A percentile compares a stretch with the other conserved stretches of the same genome.
Conservation (phyloP, 2,888 invertebrate species). For the Eueremaeus valkanovi region DNA sequence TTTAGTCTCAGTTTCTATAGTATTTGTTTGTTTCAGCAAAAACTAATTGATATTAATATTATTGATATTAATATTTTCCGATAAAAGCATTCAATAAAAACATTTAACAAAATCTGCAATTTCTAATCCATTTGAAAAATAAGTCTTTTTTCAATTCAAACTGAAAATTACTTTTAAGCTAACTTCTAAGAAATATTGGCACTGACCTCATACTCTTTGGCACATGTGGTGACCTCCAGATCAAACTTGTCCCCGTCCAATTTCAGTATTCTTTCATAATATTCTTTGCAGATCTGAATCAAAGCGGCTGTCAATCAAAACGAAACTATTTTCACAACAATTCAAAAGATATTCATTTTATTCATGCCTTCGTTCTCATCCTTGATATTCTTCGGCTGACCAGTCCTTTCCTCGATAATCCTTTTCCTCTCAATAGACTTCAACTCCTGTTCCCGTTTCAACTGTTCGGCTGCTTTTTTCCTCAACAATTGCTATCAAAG, state of each 20-base stretch:
- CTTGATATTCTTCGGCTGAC: conserved; percentile 45
- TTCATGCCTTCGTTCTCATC: conserved; percentile 47
- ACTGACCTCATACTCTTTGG: conserved; percentile 91
- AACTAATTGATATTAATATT: too few species aligned
- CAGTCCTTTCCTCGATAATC: conserved; percentile 47
- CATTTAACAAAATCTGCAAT: too few species aligned
- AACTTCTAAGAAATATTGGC: too few species aligned
- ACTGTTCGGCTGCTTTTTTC: conserved; percentile 48
- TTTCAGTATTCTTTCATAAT: conserved; percentile 83
- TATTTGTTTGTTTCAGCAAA: too few species aligned
- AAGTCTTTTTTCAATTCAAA: too few species aligned
- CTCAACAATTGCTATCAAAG: conserved; percentile 46
- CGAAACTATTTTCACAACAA: too few species aligned
- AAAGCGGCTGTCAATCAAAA: conserved; percentile 38
- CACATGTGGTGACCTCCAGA: conserved; percentile 92
- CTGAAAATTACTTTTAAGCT: too few species aligned
- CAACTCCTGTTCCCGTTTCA: conserved; percentile 48
- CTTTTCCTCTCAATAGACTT: conserved; percentile 47
- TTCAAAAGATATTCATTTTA: background rate
- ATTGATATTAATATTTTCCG: too few species aligned
- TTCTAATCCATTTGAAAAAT: too few species aligned
- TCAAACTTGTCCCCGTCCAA: conserved; percentile 99
- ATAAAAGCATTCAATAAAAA: too few species aligned
- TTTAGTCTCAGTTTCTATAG: too few species aligned
- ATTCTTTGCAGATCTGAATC: conserved; percentile 69